Evolutionary conservation across 1,140 invertebrate species (phyloP), one percentile per base, ranked within the genome.

Genomic region (Atopsyche davidsoni): DNA sequence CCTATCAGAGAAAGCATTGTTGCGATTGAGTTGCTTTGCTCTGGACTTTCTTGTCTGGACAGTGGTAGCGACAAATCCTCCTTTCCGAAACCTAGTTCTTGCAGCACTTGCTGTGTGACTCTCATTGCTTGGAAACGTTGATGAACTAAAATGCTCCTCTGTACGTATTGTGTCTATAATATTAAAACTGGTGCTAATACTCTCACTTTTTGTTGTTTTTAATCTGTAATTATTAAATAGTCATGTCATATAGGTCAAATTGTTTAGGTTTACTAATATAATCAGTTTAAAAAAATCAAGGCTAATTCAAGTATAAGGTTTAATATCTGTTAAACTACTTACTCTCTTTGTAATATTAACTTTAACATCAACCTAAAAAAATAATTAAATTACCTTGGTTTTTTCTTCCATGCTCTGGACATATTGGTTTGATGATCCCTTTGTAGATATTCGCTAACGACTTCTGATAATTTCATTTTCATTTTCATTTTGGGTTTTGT

Each of bases 41-140:
- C 66, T 63, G 17, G 60, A 54, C 55, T 68, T 70, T 32, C 66
- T 70, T 3, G 58, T 65, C 57, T 73, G 70, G 36, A 77, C 67
- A 6, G 75, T 76, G 14, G 76, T 78, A 13, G 76, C 70, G 2
- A 79, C 76, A 55, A 77, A 67, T n/a, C 75, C 76, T 49, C 73
- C 66, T 59, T 80, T 80, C 58, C 73, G 73, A 55, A 81, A 79
- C 51, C 73, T 73, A 53, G 63, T 69, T 47, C 69, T 73, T 31
- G 65, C 52, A 4, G 67, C 63, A 17, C 46, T 49, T 10, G 62
- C 66, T 53, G 66, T 59, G 58, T 65, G 70, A 18, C 53, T 62
- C 48, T 71, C 62, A 44, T 35, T 60, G 60, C 70, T 61, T 59
- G 66, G 55, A 50, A 56, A 45, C 52, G 60, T 59, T 35, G 61